Percentiles rank a stretch among this genome's conserved stretches.
Conservation (phyloP, 2,888 invertebrate genomes). For the Caenorhabditis afra region DNA sequence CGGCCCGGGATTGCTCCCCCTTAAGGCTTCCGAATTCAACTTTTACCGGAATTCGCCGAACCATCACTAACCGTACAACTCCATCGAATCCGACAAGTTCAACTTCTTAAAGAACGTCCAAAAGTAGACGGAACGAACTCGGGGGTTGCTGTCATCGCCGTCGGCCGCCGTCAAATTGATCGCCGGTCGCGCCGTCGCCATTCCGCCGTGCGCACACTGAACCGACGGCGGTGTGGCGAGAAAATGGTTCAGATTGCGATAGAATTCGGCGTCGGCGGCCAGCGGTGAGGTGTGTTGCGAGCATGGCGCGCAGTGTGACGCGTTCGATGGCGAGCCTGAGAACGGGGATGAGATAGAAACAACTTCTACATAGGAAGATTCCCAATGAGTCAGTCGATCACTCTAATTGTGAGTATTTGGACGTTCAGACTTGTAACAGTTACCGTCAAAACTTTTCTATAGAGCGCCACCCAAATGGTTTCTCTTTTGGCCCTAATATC, state of each 20-base stretch:
- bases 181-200: slow-evolving; percentile 19
- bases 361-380: too few relatives aligned
- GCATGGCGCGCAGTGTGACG: slow-evolving; percentile 25
- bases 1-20: too few relatives aligned
- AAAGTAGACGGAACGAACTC: slow-evolving; percentile 25
- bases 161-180: slow-evolving; percentile 17
- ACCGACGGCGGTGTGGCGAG: slow-evolving; percentile 18
- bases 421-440: too few relatives aligned
- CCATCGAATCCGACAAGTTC: slow-evolving; percentile 36
- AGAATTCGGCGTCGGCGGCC: slow-evolving; percentile 24
- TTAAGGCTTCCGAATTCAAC: too few relatives aligned
- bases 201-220: slow-evolving; percentile 45
- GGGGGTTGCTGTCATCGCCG: too few relatives aligned
- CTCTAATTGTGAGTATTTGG: too few relatives aligned
- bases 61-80: slow-evolving; percentile 37
- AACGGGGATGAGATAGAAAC: background rate
- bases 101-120: slow-evolving; percentile 50
- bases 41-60: too few relatives aligned
- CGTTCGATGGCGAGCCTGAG: slow-evolving; percentile 37
- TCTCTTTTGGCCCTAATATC: too few relatives aligned
- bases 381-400: too few relatives aligned
- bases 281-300: background rate
- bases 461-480: too few relatives aligned
- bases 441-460: too few relatives aligned
- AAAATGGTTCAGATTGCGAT: slow-evolving; percentile 34